Evolutionary conservation across 2,113 vertebrate species (phyloP), one percentile per base, ranked within the genome.

Genomic region (Corythoichthys intestinalis): DNA sequence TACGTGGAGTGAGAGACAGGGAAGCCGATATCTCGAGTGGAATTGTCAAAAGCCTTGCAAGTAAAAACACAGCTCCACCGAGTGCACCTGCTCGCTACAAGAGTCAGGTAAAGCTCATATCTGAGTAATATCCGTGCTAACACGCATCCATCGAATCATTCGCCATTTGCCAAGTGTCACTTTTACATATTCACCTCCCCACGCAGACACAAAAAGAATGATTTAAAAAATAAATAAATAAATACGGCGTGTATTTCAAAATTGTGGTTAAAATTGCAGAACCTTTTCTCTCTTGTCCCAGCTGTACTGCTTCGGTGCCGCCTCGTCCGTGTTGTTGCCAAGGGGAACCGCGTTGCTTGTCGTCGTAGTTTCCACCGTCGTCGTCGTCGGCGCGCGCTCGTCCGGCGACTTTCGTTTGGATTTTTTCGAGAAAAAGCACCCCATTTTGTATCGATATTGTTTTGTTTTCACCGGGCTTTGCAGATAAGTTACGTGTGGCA

Each of bases 241-340:
- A n/a, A 8, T 12, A 11, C n/a, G 53, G 53, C 2, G 52, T 20
- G 20, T 20, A 28, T 54, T 54, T 17, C 56, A 37, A 58, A 37
- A 58, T 28, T 8, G 41, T 44, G 20, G 28, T 20, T 20, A 46
- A n/a, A 28, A 35, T 15, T 14, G 37, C 2, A 13, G 63, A 76
- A 93, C 93, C 92, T 94, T 94, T 47, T 92, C 93, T 56, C 93
- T 80, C 71, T 91, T 92, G 60, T 94, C 93, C 93, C 93, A 94
- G 86, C 93, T 94, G 89, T 94, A 94, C 56, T 93, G 92, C 78
- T 93, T 93, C 39, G 89, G 91, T 6, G 87, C 79, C 70, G 87
- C 79, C 70, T 92, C 91, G 37, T 91, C 91, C 37, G 71, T 82
- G 86, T 81, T 88, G 81, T 87, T 87, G 81, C 89, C 86, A 77